These are phyloP conservation scores for Columba janthina DNA, from an alignment of 2,113 vertebrate species.

Conservation along the genomic window DNA sequence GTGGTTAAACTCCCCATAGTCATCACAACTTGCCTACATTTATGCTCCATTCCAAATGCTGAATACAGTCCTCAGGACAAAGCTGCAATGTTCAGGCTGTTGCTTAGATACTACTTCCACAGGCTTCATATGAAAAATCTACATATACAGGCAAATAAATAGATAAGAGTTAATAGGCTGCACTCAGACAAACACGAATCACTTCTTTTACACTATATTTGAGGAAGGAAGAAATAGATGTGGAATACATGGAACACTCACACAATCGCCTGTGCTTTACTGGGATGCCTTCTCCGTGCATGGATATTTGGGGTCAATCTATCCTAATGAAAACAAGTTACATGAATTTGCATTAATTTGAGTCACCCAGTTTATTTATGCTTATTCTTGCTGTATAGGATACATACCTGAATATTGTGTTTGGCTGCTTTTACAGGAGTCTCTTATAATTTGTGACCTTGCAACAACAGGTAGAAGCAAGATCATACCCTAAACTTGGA, in stretches of 20 bases:
- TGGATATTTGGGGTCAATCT: not conserved
- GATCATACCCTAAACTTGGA: not conserved
- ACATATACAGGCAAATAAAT: not conserved
- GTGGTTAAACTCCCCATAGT: not conserved
- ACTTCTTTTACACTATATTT: not conserved
- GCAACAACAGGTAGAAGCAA: not conserved
- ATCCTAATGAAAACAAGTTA: not conserved
- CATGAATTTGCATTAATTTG: not conserved
- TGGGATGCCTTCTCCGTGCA: not conserved
- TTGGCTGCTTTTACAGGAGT: not conserved
- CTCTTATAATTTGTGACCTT: not conserved
- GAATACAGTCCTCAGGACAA: constrained; percentile 48
- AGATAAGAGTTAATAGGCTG: not conserved
- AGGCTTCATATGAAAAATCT: constrained; percentile 21
- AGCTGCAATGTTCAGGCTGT: constrained; percentile 26
- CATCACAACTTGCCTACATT: constrained; percentile 1
- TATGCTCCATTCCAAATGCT: not conserved
- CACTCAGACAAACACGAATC: not conserved
- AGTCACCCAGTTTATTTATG: not conserved
- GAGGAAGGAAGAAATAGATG: not conserved
- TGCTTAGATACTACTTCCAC: constrained; percentile 61
- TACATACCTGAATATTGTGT: not conserved
- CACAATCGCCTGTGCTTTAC: not conserved
- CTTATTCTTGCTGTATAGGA: not conserved
- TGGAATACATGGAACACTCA: not conserved